Evolutionary conservation across 1,140 invertebrate species (phyloP).

Genomic region (Caerostris darwini): DNA sequence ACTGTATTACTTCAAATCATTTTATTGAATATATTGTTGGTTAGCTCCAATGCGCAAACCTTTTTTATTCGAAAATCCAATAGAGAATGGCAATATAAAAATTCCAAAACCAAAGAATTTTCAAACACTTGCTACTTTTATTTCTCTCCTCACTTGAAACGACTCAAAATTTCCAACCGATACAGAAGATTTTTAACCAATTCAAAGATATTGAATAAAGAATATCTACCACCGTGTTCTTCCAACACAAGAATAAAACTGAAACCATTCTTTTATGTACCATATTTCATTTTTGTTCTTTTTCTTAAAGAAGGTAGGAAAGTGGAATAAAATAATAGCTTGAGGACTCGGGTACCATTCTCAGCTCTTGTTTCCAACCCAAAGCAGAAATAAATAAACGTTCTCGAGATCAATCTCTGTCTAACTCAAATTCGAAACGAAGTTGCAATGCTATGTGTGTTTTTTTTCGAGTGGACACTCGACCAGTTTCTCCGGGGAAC

Average conservation of each 20-base stretch:
- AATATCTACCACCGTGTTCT: neutral
- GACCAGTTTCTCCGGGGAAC: neutral
- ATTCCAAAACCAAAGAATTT: neutral
- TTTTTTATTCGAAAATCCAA: too few species aligned
- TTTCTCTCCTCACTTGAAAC: too few species aligned
- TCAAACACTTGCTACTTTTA: neutral
- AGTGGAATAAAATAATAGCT: neutral
- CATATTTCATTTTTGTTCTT: neutral
- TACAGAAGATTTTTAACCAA: neutral
- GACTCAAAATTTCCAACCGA: neutral
- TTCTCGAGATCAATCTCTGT: neutral
- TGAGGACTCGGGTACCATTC: neutral
- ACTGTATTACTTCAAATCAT: too few species aligned
- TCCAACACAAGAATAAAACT: neutral
- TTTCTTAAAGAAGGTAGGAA: too few species aligned
- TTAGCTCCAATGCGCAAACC: too few species aligned
- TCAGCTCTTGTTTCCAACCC: neutral
- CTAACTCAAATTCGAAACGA: neutral
- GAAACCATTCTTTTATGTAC: too few species aligned
- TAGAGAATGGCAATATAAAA: too few species aligned
- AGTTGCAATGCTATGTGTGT: neutral
- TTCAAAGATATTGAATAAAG: neutral
- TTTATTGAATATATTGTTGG: too few species aligned
- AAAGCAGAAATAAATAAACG: neutral
- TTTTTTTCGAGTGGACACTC: neutral